phyloP scores from a whole-genome alignment of 2,797 vertebrate genomes.

The Leontopithecus rosalia region DNA sequence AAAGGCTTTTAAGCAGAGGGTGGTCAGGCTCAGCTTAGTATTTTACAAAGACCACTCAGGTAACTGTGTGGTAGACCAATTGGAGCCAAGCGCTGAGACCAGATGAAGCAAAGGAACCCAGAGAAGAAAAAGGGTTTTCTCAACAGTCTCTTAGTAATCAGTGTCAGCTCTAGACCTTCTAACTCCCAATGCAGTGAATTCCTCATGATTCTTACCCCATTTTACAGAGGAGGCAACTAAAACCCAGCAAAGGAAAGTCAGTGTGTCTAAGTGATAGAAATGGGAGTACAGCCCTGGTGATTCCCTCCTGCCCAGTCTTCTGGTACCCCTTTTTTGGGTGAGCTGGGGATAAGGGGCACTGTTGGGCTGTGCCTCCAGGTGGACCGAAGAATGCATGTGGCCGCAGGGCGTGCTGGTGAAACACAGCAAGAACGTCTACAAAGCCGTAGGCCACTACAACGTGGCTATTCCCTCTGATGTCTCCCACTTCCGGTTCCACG shows the following conservation, averaged over 20 bases:
- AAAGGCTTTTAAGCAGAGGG: background rate
- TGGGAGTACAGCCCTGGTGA: background rate
- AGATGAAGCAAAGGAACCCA: background rate
- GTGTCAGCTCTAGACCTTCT: background rate
- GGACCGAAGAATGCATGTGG: slow-evolving; percentile 99
- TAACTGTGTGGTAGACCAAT: background rate
- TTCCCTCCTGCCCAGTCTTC: background rate
- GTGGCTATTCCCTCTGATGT: slow-evolving; percentile 98
- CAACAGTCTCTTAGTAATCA: background rate
- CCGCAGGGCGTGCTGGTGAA: slow-evolving; percentile 98
- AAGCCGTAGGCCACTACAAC: slow-evolving; percentile 98
- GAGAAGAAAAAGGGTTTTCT: background rate
- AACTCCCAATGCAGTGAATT: background rate
- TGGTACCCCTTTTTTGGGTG: background rate
- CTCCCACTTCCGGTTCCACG: slow-evolving; percentile 98
- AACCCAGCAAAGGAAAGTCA: slow-evolving; percentile 27
- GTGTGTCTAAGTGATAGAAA: background rate
- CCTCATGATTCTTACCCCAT: background rate
- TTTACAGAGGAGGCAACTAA: slow-evolving; percentile 33
- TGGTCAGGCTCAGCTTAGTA: background rate
- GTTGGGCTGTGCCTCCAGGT: slow-evolving; percentile 85
- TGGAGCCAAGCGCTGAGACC: background rate
- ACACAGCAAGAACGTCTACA: slow-evolving; percentile 99
- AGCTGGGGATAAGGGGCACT: background rate
- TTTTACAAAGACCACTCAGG: background rate